phyloP scores from a whole-genome alignment of 2,113 vertebrate species.

The Pungitius pungitius region DNA sequence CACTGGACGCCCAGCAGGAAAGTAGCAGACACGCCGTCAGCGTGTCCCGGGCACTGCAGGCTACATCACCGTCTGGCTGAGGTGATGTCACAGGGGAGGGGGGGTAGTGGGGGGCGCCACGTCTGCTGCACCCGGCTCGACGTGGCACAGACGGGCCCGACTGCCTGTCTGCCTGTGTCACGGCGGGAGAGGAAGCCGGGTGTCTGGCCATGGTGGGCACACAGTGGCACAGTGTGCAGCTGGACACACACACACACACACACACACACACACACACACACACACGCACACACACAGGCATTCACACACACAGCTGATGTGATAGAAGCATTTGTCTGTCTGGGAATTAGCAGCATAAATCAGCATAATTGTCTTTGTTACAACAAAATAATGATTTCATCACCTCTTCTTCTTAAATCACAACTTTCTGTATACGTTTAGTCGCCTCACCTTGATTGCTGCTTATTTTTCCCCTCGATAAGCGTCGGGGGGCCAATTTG shows the following conservation, averaged over 20 bases:
- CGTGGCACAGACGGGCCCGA: conserved; percentile 55
- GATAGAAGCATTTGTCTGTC: not conserved
- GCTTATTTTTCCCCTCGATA: conserved; percentile 27
- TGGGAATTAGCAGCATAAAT: conserved; percentile 11
- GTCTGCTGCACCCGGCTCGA: conserved; percentile 44
- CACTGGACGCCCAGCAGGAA: not conserved
- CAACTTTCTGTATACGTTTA: not conserved
- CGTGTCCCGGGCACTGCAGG: conserved; percentile 11
- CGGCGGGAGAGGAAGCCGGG: conserved; percentile 54
- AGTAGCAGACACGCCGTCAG: conserved; percentile 35
- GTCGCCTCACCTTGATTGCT: conserved; percentile 8
- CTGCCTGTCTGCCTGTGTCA: conserved; percentile 44
- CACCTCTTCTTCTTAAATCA: not conserved
- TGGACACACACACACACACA: conserved; percentile 24
- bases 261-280: conserved; percentile 7
- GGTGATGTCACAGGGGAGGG: conserved; percentile 67
- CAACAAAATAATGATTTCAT: not conserved
- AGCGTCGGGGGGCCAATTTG: conserved; percentile 2
- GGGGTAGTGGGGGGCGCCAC: too few relatives aligned
- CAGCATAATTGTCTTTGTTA: not conserved
- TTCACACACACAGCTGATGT: not conserved
- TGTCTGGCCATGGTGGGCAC: conserved; percentile 54
- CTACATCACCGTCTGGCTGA: conserved; percentile 43
- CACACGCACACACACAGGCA: conserved; percentile 1
- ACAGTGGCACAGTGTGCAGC: conserved; percentile 54